These are phyloP conservation scores for Trichogramma dendrolimi DNA, from an alignment of 2,888 invertebrate genomes.

Conservation along the genomic window DNA sequence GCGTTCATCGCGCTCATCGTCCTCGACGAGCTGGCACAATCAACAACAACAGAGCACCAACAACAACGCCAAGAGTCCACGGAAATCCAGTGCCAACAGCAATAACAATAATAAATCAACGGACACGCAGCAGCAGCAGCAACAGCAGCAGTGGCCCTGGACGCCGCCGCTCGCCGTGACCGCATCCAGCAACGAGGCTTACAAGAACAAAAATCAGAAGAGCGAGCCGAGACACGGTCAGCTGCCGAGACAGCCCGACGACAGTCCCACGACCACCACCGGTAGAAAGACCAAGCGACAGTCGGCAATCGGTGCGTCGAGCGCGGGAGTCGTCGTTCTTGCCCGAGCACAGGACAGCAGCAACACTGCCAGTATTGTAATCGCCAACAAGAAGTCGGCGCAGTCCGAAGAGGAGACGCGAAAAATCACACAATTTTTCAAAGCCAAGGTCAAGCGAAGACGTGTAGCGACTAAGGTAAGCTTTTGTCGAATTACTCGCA, in stretches of 20 bases:
- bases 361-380: constrained; percentile 25
- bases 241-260: constrained; percentile 40
- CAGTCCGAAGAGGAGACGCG: constrained; percentile 51
- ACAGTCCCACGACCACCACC: constrained; percentile 42
- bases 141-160: constrained; percentile 51
- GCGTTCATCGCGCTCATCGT: constrained; percentile 61
- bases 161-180: constrained; percentile 48
- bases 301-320: constrained; percentile 18
- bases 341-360: constrained; percentile 46
- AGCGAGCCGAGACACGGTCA: constrained; percentile 48
- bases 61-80: constrained; percentile 57
- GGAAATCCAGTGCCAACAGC: constrained; percentile 45
- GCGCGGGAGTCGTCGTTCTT: constrained; percentile 18
- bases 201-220: constrained; percentile 48
- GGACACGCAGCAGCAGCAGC: constrained; percentile 43
- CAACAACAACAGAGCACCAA: constrained; percentile 52
- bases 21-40: constrained; percentile 67
- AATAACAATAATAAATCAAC: constrained; percentile 36
- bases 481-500: neutral
- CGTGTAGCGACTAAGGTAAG: constrained; percentile 45
- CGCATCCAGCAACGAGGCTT: constrained; percentile 42
- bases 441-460: constrained; percentile 72
- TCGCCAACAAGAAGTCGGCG: constrained; percentile 33
- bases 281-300: constrained; percentile 19
- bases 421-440: constrained; percentile 81